These are phyloP conservation scores for Thereva nobilitata DNA, from an alignment of 2,888 invertebrate genomes.

Conservation along the genomic window DNA sequence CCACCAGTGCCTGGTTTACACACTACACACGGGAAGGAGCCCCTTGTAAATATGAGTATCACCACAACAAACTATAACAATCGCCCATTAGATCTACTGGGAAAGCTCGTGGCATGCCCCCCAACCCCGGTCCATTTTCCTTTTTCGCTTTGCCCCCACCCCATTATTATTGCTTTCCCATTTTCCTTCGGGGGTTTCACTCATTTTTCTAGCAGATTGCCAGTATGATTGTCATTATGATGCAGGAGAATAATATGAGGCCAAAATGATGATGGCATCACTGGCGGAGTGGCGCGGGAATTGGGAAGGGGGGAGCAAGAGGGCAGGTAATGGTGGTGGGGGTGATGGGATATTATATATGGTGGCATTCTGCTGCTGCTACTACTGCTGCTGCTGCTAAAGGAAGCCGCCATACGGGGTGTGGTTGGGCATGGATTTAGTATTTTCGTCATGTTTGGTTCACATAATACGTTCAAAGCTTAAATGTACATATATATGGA, in stretches of 20 bases:
- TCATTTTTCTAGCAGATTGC: slow-evolving; percentile 33
- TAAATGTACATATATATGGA: no score
- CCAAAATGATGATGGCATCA: slow-evolving; percentile 8
- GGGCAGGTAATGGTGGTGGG: neutral
- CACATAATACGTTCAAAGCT: slow-evolving; percentile 22
- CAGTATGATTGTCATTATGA: slow-evolving; percentile 35
- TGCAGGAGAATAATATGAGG: slow-evolving; percentile 32
- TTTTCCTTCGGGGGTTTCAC: slow-evolving; percentile 27
- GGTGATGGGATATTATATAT: no score
- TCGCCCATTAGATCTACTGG: no score
- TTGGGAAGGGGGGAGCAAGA: neutral
- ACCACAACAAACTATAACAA: no score
- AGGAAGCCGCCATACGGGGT: neutral
- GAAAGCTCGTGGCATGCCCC: no score
- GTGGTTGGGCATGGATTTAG: slow-evolving; percentile 29
- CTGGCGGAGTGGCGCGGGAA: slow-evolving; percentile 18
- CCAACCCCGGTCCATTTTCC: slow-evolving; percentile 3
- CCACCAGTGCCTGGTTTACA: no score
- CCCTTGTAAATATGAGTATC: no score
- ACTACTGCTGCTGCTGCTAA: no score
- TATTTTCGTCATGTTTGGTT: slow-evolving; percentile 34
- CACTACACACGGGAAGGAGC: no score
- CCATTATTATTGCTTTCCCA: slow-evolving; percentile 33
- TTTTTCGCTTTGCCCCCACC: neutral
- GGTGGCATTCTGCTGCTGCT: no score